phyloP scores from a whole-genome alignment of 2,113 vertebrate species.

The Pachyramphus minor region DNA sequence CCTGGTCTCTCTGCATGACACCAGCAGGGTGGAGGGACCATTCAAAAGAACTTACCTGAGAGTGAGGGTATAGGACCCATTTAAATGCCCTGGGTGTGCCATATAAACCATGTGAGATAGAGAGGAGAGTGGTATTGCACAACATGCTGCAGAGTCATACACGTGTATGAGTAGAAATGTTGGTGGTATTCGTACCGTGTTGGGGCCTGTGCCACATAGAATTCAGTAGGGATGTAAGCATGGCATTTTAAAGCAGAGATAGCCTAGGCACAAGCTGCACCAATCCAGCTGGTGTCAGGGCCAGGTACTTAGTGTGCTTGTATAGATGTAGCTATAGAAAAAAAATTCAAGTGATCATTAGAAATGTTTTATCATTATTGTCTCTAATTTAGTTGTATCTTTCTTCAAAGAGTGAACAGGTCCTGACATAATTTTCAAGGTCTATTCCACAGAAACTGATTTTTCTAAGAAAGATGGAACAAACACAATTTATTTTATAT shows the following conservation, averaged over 20 bases:
- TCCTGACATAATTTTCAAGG: background rate
- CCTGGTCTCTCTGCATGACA: background rate
- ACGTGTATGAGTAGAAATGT: background rate
- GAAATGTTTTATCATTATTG: background rate
- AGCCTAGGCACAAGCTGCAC: background rate
- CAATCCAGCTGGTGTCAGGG: background rate
- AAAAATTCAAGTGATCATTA: background rate
- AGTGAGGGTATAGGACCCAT: background rate
- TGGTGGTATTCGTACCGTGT: accelerated
- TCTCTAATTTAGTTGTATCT: background rate
- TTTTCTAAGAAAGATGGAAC: background rate
- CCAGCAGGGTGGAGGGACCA: background rate
- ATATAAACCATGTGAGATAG: background rate
- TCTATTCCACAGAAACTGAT: background rate
- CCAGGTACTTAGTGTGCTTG: background rate
- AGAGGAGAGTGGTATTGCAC: background rate
- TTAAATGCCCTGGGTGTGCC: background rate
- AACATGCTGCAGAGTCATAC: background rate
- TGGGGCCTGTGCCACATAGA: accelerated
- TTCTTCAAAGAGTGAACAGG: background rate
- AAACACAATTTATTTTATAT: background rate
- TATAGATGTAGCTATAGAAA: background rate
- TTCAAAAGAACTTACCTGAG: background rate
- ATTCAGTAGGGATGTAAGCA: background rate
- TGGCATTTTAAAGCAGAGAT: background rate